phyloP scores from a whole-genome alignment of 2,797 vertebrate genomes.

The Oreochromis mossambicus region DNA sequence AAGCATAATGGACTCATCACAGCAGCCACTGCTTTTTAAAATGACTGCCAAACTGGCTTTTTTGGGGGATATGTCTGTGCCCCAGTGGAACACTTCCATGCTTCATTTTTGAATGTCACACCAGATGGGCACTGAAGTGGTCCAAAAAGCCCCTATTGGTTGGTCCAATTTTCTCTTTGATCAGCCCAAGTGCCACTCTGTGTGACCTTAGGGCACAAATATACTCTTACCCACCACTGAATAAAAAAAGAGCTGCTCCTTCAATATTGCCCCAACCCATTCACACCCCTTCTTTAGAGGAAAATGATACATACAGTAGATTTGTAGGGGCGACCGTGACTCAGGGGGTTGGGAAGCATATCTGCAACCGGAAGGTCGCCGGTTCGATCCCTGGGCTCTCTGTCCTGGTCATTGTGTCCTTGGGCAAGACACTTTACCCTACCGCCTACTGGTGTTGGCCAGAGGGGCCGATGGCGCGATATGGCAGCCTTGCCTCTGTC shows the following conservation, averaged over 20 bases:
- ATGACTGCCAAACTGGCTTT: not conserved
- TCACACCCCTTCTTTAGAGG: not conserved
- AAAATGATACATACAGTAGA: not conserved
- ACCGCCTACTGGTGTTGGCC: no score
- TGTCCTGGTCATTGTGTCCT: no score
- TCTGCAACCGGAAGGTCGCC: no score
- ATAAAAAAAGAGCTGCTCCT: not conserved
- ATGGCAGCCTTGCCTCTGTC: no score
- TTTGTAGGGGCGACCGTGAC: no score
- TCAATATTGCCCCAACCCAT: not conserved
- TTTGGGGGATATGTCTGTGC: not conserved
- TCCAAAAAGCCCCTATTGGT: conserved; percentile 1
- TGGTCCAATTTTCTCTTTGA: not conserved
- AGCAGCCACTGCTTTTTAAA: not conserved
- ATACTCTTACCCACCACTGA: not conserved
- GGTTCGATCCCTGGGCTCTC: no score
- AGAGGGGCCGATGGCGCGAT: no score
- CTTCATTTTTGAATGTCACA: conserved; percentile 12
- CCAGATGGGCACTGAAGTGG: conserved; percentile 1
- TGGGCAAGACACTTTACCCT: no score
- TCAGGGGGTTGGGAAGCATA: no score
- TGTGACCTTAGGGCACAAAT: not conserved
- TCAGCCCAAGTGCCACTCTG: not conserved
- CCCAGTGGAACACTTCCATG: not conserved
- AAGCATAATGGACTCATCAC: not conserved